A percentile compares a stretch with the other conserved stretches of the same genome.
phyloP scores from a whole-genome alignment of 1,140 invertebrate genomes.

The Saccostrea echinata region DNA sequence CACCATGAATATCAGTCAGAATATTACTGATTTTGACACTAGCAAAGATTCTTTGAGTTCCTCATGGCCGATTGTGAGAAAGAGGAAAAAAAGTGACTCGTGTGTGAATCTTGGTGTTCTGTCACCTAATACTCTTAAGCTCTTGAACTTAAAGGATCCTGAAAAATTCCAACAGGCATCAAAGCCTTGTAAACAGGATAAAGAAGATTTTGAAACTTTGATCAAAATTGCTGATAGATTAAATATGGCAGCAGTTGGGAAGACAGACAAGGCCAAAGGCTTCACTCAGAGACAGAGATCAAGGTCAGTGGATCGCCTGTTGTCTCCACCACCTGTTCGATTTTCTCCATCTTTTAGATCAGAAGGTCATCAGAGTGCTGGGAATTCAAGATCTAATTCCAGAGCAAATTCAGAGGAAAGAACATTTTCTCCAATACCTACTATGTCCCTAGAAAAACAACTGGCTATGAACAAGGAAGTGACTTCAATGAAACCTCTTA shows the following conservation, averaged over 20 bases:
- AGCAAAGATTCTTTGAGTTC: slow-evolving; percentile 48
- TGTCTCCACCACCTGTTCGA: slow-evolving; percentile 44
- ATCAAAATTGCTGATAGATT: slow-evolving; percentile 72
- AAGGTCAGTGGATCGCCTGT: slow-evolving; percentile 44
- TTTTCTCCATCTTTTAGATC: slow-evolving; percentile 34
- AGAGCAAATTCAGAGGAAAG: slow-evolving; percentile 33
- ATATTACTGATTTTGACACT: neutral
- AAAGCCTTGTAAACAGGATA: neutral
- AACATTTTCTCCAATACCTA: slow-evolving; percentile 30
- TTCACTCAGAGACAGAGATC: slow-evolving; percentile 11
- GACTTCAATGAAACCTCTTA: neutral
- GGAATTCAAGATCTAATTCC: slow-evolving; percentile 6
- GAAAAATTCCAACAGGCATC: slow-evolving; percentile 49
- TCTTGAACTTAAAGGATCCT: slow-evolving; percentile 70
- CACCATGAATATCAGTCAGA: neutral
- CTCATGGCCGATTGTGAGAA: slow-evolving; percentile 56
- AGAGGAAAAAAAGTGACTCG: slow-evolving; percentile 36
- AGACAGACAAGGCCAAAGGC: slow-evolving; percentile 24
- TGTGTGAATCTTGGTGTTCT: slow-evolving; percentile 62
- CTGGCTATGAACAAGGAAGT: slow-evolving; percentile 16
- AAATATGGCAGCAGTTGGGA: slow-evolving; percentile 70
- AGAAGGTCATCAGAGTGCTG: slow-evolving; percentile 28
- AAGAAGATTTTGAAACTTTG: slow-evolving; percentile 68
- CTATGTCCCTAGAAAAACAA: slow-evolving; percentile 10
- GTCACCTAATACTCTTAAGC: slow-evolving; percentile 72